Evolutionary conservation across 2,797 vertebrate species (phyloP), one percentile per base, ranked within the genome.

Genomic region (Tragopan temminckii): DNA sequence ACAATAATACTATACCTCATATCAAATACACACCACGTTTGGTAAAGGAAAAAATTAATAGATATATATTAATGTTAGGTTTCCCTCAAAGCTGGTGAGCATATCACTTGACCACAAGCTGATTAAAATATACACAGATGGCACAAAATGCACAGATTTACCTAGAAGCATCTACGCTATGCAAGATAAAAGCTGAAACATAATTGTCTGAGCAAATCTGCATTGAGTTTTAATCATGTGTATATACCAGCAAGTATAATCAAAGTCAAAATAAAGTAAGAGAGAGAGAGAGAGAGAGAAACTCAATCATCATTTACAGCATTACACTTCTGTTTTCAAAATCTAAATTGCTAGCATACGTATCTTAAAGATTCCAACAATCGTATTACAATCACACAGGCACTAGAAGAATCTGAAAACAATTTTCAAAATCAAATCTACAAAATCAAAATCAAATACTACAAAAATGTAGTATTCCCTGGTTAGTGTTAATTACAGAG

Each of bases 341-440:
- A 74, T 24, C 20, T 21, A 59, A 35, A 33, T 58, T 72, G 42
- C 35, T 31, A 76, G 55, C 16, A 33, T 19, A 38, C 1, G 4
- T 8, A 77, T 61, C 21, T 42, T 33, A 35, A 61, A 29, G 6
- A 64, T 45, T 88, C 46, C 25, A 68, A 53, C 50, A 80, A 17
- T 27, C 0, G 0, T 33, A 69, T 18, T n/a, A 50, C 7, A 8
- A 50, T 62, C 55, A 69, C 24, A 40, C 4, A 24, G 33, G 48
- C 40, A 40, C 43, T 80, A 48, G 5, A 50, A 48, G 72, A 74
- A 48, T 27, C n/a, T 8, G 15, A 88, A 38, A 87, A 61, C 2
- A 72, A 3, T 14, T 74, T 92, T 85, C 68, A 61, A 5, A 45
- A 36, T 80, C 43, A 82, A 77, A 71, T 20, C 43, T 46, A 40